phyloP scores from a whole-genome alignment of 2,113 vertebrate species.

The Paedocypris sp. region DNA sequence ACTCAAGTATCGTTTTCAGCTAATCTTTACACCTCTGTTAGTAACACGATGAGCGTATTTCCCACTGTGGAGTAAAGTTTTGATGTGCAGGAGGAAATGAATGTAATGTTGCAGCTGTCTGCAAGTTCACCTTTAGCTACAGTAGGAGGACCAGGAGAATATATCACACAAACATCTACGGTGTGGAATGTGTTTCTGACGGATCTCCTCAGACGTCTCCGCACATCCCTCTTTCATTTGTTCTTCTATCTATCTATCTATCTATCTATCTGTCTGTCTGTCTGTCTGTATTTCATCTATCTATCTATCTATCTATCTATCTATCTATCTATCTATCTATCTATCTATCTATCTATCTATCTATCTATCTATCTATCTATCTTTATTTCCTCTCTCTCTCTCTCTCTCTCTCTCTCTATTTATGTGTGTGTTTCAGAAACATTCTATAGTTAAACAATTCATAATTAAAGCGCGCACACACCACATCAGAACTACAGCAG shows the following conservation, averaged over 20 bases:
- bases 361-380: not conserved
- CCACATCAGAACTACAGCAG: not conserved
- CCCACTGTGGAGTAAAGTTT: too few relatives aligned
- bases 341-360: not conserved
- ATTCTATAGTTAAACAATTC: not conserved
- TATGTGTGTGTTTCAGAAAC: not conserved
- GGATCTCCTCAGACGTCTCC: slow-evolving; percentile 7
- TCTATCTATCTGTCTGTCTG: not conserved
- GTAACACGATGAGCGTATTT: too few relatives aligned
- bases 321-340: not conserved
- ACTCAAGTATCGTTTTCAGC: too few relatives aligned
- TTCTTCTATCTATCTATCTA: not conserved
- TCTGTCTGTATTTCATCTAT: not conserved
- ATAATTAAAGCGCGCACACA: not conserved
- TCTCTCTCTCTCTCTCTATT: not conserved
- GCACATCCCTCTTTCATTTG: not conserved
- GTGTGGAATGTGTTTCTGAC: slow-evolving; percentile 29
- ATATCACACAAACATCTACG: slow-evolving; percentile 16
- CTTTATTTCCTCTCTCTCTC: not conserved
- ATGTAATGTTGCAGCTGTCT: slow-evolving; percentile 21
- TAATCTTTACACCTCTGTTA: too few relatives aligned
- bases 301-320: not conserved
- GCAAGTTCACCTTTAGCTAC: slow-evolving; percentile 18
- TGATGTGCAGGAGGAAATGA: slow-evolving; percentile 26
- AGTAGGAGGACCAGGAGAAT: slow-evolving; percentile 25